Evolutionary conservation across 1,140 invertebrate species (phyloP), one percentile per base, ranked within the genome.

Genomic region (Antheraea mylitta): DNA sequence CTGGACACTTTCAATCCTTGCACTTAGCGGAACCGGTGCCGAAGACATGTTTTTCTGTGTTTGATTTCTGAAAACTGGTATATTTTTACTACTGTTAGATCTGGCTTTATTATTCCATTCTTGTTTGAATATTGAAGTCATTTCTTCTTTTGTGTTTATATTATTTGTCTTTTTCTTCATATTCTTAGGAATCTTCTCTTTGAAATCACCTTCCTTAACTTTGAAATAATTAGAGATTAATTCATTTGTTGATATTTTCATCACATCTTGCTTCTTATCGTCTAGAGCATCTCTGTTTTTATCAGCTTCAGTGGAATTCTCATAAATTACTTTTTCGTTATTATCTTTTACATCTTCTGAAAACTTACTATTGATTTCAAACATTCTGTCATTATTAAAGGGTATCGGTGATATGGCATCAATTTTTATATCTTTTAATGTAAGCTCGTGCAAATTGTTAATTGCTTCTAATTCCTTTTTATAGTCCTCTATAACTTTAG

Each of bases 401-500:
- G 88, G 89, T 36, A 87, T 89, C 18, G 89, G 88, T 2, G 86
- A 89, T 58, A 87, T 79, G 3, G 87, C 74, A 64, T 92, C 88
- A 48, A 79, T 85, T 77, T 91, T 89, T 36, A 93, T 87, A 77
- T 93, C 92, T 85, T 92, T 92, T 10, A 93, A 58, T 65, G 91
- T 91, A 18, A 93, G 78, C 65, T 92, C 85, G 73, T 93, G 91
- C 60, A 91, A 76, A 73, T 85, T 93, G 68, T 93, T 91, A 69
- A 93, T 93, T 63, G 91, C 85, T 73, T 89, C 84, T 66, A 93
- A 79, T 81, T 93, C 92, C 75, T 86, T 91, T 83, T 91, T 92
- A 74, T 93, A 93, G 78, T 93, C 91, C 80, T 93, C 90, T 64
- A 93, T 92, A 18, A 93, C 91, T 81, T 92, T 92, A 2, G 90